phyloP scores from a whole-genome alignment of 1,140 invertebrate genomes.

The Calliopsis andreniformis region DNA sequence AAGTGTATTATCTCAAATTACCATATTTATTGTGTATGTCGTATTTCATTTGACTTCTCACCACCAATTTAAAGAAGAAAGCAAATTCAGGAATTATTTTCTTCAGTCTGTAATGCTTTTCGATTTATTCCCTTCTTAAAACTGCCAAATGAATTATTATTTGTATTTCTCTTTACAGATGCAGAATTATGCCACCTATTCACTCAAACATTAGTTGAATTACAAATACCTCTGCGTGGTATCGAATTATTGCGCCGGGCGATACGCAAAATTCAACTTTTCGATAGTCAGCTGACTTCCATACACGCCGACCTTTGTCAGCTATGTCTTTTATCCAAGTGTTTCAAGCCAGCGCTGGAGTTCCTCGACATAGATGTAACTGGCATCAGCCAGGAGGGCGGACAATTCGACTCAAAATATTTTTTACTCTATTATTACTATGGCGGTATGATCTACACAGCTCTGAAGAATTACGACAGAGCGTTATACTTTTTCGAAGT shows the following conservation, averaged over 20 bases:
- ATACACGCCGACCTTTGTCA: conserved; percentile 97
- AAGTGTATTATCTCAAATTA: conserved; percentile 78
- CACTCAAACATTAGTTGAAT: conserved; percentile 89
- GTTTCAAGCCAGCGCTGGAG: conserved; percentile 94
- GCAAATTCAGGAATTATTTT: too few relatives aligned
- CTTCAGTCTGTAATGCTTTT: too few relatives aligned
- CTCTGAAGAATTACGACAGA: conserved; percentile 94
- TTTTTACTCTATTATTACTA: conserved; percentile 98
- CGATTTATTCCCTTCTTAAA: too few relatives aligned
- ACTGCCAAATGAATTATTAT: too few relatives aligned
- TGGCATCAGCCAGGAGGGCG: conserved; percentile 92
- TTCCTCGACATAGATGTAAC: conserved; percentile 96
- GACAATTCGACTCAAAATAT: conserved; percentile 94
- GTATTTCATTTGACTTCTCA: too few relatives aligned
- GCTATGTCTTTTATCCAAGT: conserved; percentile 94
- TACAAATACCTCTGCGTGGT: conserved; percentile 90
- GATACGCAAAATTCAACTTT: conserved; percentile 93
- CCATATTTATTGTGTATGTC: too few relatives aligned
- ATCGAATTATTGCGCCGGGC: conserved; percentile 92
- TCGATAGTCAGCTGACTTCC: conserved; percentile 94
- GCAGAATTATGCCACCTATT: conserved; percentile 93
- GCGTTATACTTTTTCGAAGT: conserved; percentile 98
- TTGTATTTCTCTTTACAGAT: too few relatives aligned
- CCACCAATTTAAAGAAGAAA: background rate
- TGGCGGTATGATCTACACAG: conserved; percentile 97